Evolutionary conservation across 2,888 invertebrate genomes (phyloP).

Genomic region (Nemotelus nigrinus): DNA sequence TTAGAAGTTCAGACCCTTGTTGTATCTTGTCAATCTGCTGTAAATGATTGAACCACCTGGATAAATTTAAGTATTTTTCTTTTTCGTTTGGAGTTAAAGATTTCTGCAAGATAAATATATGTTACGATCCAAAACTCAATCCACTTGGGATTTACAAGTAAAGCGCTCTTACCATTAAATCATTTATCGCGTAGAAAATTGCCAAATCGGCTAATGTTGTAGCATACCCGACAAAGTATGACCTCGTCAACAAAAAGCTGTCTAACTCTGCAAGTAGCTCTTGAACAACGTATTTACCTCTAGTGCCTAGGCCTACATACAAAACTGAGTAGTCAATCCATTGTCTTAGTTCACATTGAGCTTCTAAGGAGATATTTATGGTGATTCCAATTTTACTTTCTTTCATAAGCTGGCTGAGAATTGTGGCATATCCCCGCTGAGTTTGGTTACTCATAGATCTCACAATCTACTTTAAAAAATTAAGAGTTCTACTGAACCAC

Average conservation of each 20-base stretch:
- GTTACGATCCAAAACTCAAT: too few relatives aligned
- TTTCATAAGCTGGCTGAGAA: conserved; percentile 66
- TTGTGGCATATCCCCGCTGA: conserved; percentile 68
- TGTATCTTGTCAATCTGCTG: too few relatives aligned
- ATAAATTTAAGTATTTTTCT: too few relatives aligned
- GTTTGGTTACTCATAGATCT: conserved; percentile 64
- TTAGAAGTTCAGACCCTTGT: too few relatives aligned
- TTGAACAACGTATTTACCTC: conserved; percentile 57
- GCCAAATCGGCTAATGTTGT: conserved; percentile 76
- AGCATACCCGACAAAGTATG: conserved; percentile 69
- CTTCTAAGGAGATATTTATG: conserved; percentile 55
- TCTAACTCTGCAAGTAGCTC: conserved; percentile 67
- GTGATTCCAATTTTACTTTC: conserved; percentile 63
- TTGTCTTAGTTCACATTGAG: conserved; percentile 67
- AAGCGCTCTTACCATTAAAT: conserved; percentile 77
- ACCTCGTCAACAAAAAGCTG: conserved; percentile 65
- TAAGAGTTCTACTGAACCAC: conserved; percentile 53
- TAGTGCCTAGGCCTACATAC: conserved; percentile 61
- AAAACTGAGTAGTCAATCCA: conserved; percentile 74
- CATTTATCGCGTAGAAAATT: conserved; percentile 73
- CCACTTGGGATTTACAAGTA: too few relatives aligned
- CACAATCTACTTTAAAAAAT: conserved; percentile 69
- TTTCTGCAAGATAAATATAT: too few relatives aligned
- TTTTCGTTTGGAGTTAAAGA: too few relatives aligned
- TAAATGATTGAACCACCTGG: too few relatives aligned